Conservation (phyloP, 2,888 invertebrate species). For the Eretmocerus hayati region DNA sequence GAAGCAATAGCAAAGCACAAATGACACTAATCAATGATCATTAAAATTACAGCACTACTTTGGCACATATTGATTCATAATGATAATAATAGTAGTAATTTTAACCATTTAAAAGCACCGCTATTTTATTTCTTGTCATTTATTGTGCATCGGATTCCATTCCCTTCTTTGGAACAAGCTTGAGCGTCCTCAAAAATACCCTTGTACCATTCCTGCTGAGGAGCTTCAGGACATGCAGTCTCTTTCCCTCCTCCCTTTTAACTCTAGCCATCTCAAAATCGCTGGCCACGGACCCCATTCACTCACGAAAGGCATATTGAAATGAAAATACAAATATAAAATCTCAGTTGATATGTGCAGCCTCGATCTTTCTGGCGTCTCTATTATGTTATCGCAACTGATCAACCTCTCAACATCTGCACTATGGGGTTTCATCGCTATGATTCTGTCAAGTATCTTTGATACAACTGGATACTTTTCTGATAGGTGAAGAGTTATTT, state of each 20-base stretch:
- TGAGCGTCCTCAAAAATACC: background rate
- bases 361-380: background rate
- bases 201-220: background rate
- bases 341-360: background rate
- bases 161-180: too few relatives aligned
- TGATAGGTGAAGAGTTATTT: background rate
- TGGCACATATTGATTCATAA: too few relatives aligned
- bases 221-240: background rate
- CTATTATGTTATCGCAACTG: background rate
- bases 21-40: too few relatives aligned
- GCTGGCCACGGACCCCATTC: background rate
- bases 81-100: too few relatives aligned
- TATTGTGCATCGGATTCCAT: too few relatives aligned
- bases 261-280: background rate
- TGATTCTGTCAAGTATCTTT: background rate
- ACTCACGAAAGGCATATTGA: background rate
- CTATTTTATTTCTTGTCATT: too few relatives aligned
- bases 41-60: too few relatives aligned
- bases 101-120: too few relatives aligned
- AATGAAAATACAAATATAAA: background rate
- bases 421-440: background rate
- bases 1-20: too few relatives aligned
- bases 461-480: background rate
- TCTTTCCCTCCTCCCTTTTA: background rate
- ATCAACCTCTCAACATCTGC: too few relatives aligned